Evolutionary conservation across 2,113 vertebrate genomes (phyloP).

Genomic region (Machaerirhynchus nigripectus): DNA sequence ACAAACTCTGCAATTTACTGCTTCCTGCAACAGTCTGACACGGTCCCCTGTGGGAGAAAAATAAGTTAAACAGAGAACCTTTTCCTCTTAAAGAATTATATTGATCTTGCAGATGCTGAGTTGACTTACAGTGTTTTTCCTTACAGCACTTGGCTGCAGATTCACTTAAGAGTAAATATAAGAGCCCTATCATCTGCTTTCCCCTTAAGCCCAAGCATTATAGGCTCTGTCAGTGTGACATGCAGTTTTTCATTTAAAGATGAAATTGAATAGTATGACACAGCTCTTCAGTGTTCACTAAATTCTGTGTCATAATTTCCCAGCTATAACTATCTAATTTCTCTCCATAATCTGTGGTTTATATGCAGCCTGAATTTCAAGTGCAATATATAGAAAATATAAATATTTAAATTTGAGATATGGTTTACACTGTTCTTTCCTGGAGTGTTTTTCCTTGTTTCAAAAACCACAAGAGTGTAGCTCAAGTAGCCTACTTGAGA

Average conservation of each 20-base stretch:
- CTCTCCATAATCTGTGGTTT: not conserved
- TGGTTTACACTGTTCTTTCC: not conserved
- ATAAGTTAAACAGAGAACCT: constrained; percentile 10
- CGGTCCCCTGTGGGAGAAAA: not conserved
- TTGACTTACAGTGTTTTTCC: constrained; percentile 39
- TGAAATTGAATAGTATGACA: not conserved
- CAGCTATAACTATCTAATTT: not conserved
- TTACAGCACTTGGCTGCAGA: constrained; percentile 35
- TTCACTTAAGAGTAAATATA: not conserved
- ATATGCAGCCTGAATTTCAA: not conserved
- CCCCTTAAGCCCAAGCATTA: not conserved
- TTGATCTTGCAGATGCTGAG: constrained; percentile 52
- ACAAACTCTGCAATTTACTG: constrained; percentile 49
- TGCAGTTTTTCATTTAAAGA: not conserved
- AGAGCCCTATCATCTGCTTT: constrained; percentile 11
- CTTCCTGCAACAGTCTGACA: constrained; percentile 48
- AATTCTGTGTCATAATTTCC: not conserved
- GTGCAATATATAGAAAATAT: not conserved
- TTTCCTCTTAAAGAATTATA: constrained; percentile 44
- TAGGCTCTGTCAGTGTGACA: not conserved
- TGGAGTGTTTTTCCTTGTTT: constrained; percentile 18
- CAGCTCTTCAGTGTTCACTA: not conserved
- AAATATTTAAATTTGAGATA: constrained; percentile 24
- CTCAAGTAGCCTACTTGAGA: not conserved
- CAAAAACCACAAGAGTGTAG: not conserved